These are phyloP conservation scores for Thereva unica DNA, from an alignment of 2,888 invertebrate genomes.

Conservation along the genomic window DNA sequence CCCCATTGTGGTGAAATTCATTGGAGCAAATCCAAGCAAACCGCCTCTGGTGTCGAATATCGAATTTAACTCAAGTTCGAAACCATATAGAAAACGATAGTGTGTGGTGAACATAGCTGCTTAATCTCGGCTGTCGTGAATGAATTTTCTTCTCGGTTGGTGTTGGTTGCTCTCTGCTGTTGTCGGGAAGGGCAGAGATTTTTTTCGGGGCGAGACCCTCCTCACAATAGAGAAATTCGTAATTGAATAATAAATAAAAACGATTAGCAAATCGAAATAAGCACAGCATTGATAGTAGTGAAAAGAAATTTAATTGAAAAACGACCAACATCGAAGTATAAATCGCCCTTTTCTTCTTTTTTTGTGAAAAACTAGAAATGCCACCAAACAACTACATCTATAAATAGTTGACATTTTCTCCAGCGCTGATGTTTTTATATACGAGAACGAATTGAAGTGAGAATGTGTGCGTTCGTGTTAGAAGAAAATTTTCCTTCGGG, in stretches of 20 bases:
- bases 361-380: constrained; percentile 20
- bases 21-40: no score
- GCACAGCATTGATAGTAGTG: not conserved
- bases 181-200: constrained; percentile 9
- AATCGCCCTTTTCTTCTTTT: not conserved
- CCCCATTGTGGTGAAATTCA: no score
- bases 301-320: not conserved
- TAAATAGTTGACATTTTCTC: constrained; percentile 20
- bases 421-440: constrained; percentile 13
- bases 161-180: constrained; percentile 1
- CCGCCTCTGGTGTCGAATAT: no score
- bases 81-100: no score
- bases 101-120: no score
- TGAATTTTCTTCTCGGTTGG: constrained; percentile 8
- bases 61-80: no score
- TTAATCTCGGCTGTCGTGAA: constrained; percentile 2
- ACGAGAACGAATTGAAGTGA: constrained; percentile 13
- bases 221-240: constrained; percentile 17
- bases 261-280: not conserved
- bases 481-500: constrained; percentile 21
- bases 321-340: not conserved
- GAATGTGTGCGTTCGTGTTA: constrained; percentile 7
- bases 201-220: constrained; percentile 17
- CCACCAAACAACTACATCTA: constrained; percentile 5
- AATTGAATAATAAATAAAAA: not conserved